phyloP scores from a whole-genome alignment of 30 jellyfish, hydroid and myxozoan genomes.

The Aurelia sp. region DNA sequence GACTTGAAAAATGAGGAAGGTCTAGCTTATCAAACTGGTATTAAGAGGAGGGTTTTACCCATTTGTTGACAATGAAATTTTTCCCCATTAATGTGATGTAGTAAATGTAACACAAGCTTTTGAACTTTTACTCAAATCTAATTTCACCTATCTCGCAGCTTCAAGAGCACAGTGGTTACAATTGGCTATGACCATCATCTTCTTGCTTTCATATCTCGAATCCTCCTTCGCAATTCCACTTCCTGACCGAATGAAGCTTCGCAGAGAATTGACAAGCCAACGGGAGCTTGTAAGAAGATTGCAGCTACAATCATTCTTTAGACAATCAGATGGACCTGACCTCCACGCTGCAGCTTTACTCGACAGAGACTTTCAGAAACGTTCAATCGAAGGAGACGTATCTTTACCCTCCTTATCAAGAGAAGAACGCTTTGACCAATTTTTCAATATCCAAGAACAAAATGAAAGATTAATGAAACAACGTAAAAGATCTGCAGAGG shows the following conservation, averaged over 20 bases:
- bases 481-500: slow-evolving; percentile 45
- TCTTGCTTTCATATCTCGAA: neutral
- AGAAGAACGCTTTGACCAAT: slow-evolving; percentile 27
- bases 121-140: no score
- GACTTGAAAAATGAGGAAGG: no score
- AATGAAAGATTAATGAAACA: neutral
- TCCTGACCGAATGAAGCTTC: slow-evolving; percentile 51
- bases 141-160: neutral
- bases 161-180: neutral
- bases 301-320: slow-evolving; percentile 82
- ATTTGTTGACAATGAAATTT: no score
- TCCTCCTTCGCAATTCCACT: slow-evolving; percentile 18
- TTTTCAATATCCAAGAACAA: slow-evolving; percentile 22
- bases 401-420: slow-evolving; percentile 22
- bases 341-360: slow-evolving; percentile 60
- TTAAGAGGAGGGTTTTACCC: no score
- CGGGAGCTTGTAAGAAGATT: slow-evolving; percentile 84
- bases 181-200: neutral
- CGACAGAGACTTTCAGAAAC: slow-evolving; percentile 74
- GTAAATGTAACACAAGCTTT: no score
- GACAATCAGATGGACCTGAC: slow-evolving; percentile 45
- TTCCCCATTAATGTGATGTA: no score
- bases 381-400: slow-evolving; percentile 80
- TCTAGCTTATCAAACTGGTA: no score
- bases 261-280: slow-evolving; percentile 59